Percentiles rank a stretch among this genome's conserved stretches.
phyloP scores from a whole-genome alignment of 2,113 vertebrate genomes.

The Prionailurus bengalensis region DNA sequence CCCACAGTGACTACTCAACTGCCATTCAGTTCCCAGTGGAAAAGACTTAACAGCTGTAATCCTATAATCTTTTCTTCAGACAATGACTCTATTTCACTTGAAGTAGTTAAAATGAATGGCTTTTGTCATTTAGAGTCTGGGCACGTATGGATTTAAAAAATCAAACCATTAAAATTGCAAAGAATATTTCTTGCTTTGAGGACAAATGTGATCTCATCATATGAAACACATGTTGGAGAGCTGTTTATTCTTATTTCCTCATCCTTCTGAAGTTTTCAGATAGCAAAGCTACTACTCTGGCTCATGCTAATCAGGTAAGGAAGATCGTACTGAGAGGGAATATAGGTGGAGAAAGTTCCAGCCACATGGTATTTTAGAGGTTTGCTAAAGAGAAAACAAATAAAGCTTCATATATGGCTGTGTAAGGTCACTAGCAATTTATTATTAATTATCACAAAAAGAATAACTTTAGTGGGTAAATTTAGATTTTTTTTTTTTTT shows the following conservation, averaged over 20 bases:
- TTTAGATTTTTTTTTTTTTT: not conserved
- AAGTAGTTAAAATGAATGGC: constrained; percentile 39
- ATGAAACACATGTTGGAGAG: constrained; percentile 46
- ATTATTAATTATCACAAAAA: constrained; percentile 49
- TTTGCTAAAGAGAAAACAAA: not conserved
- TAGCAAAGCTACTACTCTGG: not conserved
- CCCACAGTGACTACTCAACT: not conserved
- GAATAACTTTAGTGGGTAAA: not conserved
- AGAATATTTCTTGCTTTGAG: not conserved
- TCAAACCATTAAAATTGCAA: constrained; percentile 22
- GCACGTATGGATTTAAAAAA: not conserved
- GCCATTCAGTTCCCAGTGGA: not conserved
- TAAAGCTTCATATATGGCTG: not conserved
- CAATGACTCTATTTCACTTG: constrained; percentile 33
- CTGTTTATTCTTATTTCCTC: not conserved
- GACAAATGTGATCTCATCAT: constrained; percentile 65
- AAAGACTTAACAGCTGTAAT: constrained; percentile 37
- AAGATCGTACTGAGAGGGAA: not conserved
- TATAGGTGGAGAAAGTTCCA: not conserved
- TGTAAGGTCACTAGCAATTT: not conserved
- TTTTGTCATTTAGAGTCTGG: constrained; percentile 55
- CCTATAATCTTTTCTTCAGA: constrained; percentile 46
- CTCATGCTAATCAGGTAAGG: not conserved
- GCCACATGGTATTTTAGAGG: not conserved
- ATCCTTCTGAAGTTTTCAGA: not conserved